phyloP scores from a whole-genome alignment of 2,797 vertebrate genomes.

The Acrocephalus scirpaceus region DNA sequence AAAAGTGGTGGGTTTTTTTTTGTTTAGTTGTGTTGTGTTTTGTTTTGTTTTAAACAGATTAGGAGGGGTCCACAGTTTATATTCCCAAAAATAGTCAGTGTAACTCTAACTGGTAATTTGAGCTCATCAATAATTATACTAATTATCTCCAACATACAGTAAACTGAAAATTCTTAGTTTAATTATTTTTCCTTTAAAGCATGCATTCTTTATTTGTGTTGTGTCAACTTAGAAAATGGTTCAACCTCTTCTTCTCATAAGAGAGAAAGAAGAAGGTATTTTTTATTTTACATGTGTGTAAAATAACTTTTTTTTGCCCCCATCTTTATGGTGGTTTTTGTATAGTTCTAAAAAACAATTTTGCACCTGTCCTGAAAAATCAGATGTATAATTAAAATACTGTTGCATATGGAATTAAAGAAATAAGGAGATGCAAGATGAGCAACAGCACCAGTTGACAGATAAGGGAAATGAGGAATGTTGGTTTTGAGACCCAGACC shows the following conservation, averaged over 20 bases:
- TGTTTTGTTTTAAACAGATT: slow-evolving; percentile 11
- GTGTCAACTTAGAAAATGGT: neutral
- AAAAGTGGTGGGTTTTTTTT: slow-evolving; percentile 31
- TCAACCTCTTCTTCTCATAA: neutral
- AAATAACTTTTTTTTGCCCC: neutral
- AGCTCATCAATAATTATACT: slow-evolving; percentile 78
- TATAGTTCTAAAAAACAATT: neutral
- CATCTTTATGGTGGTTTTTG: neutral
- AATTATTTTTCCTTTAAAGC: neutral
- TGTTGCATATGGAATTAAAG: neutral
- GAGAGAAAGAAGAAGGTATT: neutral
- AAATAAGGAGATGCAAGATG: neutral
- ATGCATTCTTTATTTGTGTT: neutral
- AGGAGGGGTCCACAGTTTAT: neutral
- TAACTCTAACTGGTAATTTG: slow-evolving; percentile 74
- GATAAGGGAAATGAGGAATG: neutral
- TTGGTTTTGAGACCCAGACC: neutral
- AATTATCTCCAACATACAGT: slow-evolving; percentile 76
- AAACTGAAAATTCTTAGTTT: neutral
- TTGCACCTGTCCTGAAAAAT: neutral
- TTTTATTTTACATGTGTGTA: neutral
- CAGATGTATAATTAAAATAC: neutral
- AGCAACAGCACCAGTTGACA: neutral
- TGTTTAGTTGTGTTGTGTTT: neutral
- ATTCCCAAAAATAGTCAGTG: slow-evolving; percentile 79